Conservation (phyloP, 2,797 vertebrate genomes). For the Acrocephalus scirpaceus region DNA sequence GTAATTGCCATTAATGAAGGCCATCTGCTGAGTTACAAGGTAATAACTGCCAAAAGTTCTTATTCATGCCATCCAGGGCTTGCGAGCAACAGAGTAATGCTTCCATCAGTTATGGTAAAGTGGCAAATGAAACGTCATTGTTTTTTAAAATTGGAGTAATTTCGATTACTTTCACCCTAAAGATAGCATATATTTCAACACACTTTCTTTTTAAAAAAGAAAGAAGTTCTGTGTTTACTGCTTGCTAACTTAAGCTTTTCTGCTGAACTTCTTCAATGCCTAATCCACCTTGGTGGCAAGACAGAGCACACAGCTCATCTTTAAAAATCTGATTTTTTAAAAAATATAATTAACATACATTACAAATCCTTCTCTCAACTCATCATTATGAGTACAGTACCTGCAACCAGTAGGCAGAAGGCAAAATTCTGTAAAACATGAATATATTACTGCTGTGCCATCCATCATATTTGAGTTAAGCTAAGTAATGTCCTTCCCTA, state of each 20-base stretch:
- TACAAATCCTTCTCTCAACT: neutral
- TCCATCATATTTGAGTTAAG: neutral
- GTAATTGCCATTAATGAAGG: constrained; percentile 53
- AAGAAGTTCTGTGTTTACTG: neutral
- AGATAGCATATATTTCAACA: neutral
- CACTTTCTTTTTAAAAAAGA: neutral
- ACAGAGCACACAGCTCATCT: neutral
- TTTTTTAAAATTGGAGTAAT: neutral
- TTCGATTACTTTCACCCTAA: neutral
- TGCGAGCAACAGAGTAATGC: neutral
- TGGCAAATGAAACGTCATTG: neutral
- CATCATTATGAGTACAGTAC: neutral
- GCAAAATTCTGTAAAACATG: neutral
- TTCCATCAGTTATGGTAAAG: neutral
- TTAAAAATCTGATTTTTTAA: neutral
- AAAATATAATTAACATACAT: neutral
- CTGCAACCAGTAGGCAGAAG: neutral
- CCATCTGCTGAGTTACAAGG: constrained; percentile 34
- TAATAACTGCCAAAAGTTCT: constrained; percentile 45
- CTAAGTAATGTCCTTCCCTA: neutral
- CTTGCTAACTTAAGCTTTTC: neutral
- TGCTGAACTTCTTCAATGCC: neutral
- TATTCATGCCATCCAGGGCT: neutral
- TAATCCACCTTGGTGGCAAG: neutral
- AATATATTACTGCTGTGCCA: neutral